A percentile compares a stretch with the other conserved stretches of the same genome.
These are phyloP conservation scores for Stratiomys singularior DNA, from an alignment of 2,888 invertebrate species.

Conservation along the genomic window DNA sequence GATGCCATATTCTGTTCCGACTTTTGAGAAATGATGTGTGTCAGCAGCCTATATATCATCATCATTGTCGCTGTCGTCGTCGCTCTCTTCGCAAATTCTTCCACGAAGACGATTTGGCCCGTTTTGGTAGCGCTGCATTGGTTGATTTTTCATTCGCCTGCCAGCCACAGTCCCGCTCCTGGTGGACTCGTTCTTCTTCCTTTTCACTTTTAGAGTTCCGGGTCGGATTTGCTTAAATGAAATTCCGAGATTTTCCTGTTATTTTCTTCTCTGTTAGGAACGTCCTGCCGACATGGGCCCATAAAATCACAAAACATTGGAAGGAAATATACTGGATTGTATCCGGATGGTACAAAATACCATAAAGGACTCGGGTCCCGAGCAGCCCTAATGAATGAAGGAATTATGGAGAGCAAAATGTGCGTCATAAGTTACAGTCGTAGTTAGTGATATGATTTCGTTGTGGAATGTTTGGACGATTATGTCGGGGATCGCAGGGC, in stretches of 20 bases:
- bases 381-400: neutral
- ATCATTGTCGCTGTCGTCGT: neutral
- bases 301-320: constrained; percentile 8
- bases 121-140: neutral
- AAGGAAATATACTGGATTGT: constrained; percentile 23
- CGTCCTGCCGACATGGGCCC: neutral
- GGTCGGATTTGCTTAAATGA: constrained; percentile 23
- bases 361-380: neutral
- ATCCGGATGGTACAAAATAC: constrained; percentile 18
- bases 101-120: neutral
- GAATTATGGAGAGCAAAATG: neutral
- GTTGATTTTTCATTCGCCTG: too few species aligned
- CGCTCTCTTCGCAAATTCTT: neutral
- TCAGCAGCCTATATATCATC: constrained; percentile 19
- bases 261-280: neutral
- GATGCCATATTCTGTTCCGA: neutral
- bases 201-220: neutral
- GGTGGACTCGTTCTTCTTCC: neutral
- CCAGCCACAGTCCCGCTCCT: neutral
- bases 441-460: neutral
- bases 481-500: neutral
- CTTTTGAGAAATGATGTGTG: constrained; percentile 16
- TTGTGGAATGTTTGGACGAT: neutral
- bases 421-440: neutral
- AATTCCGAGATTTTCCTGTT: constrained; percentile 10